These are phyloP conservation scores for Pollenia angustigena DNA, from an alignment of 2,888 invertebrate species.

Conservation along the genomic window DNA sequence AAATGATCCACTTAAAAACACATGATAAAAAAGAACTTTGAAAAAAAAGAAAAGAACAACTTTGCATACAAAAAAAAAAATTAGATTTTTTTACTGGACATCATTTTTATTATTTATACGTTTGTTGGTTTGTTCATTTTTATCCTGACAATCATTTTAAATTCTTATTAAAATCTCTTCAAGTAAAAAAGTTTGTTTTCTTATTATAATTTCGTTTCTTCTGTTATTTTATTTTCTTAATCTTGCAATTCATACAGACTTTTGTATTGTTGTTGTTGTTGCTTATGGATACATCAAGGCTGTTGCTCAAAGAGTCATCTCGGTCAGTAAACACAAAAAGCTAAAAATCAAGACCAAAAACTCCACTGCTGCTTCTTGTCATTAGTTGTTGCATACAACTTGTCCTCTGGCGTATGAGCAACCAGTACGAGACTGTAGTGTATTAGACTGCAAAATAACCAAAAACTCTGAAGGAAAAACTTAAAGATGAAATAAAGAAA, in stretches of 20 bases:
- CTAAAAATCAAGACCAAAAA: background rate
- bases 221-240: constrained; percentile 14
- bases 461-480: background rate
- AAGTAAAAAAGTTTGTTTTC: constrained; percentile 57
- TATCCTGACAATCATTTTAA: constrained; percentile 57
- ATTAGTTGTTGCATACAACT: constrained; percentile 19
- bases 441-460: constrained; percentile 16
- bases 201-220: constrained; percentile 52
- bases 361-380: background rate
- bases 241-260: constrained; percentile 3
- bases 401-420: constrained; percentile 27
- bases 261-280: constrained; percentile 11
- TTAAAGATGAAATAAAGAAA: constrained; percentile 14
- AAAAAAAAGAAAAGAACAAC: constrained; percentile 4
- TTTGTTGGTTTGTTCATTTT: background rate
- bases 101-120: constrained; percentile 32
- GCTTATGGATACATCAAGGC: constrained; percentile 35
- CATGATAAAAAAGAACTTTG: background rate
- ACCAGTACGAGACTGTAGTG: background rate
- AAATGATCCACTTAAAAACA: background rate
- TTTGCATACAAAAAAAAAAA: background rate
- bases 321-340: constrained; percentile 32
- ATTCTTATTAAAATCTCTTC: constrained; percentile 66
- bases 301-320: constrained; percentile 50
- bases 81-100: constrained; percentile 1